These are phyloP conservation scores for Pyxicephalus adspersus DNA, from an alignment of 2,113 vertebrate genomes.

Conservation along the genomic window DNA sequence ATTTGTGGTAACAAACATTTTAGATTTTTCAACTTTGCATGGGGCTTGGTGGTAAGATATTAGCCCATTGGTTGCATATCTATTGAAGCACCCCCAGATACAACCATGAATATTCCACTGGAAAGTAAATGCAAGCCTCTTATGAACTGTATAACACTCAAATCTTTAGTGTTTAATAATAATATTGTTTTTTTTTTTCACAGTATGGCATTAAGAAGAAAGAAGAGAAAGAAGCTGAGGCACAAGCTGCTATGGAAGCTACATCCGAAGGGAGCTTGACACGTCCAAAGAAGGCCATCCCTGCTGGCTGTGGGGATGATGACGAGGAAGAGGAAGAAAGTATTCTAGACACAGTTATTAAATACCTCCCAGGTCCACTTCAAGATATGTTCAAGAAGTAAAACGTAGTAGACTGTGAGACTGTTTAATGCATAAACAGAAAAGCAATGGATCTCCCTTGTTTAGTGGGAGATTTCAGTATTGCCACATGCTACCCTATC, in stretches of 20 bases:
- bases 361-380: slow-evolving; percentile 93
- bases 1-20: too few species aligned
- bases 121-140: too few species aligned
- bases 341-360: slow-evolving; percentile 97
- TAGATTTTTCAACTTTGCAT: too few species aligned
- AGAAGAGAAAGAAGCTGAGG: slow-evolving; percentile 90
- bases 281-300: slow-evolving; percentile 87
- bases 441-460: slow-evolving; percentile 70
- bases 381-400: slow-evolving; percentile 99
- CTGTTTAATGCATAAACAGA: slow-evolving; percentile 62
- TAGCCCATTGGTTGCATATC: too few species aligned
- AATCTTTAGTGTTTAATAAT: neutral
- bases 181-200: neutral
- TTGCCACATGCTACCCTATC: slow-evolving; percentile 22
- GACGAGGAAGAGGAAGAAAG: slow-evolving; percentile 91
- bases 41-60: too few species aligned
- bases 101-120: too few species aligned
- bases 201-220: slow-evolving; percentile 98
- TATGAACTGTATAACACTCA: too few species aligned
- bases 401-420: slow-evolving; percentile 63
- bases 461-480: slow-evolving; percentile 67
- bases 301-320: slow-evolving; percentile 74
- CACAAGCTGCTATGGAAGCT: slow-evolving; percentile 87
- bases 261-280: slow-evolving; percentile 90
- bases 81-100: too few species aligned